Evolutionary conservation across 2,888 invertebrate species (phyloP), one percentile per base, ranked within the genome.

Genomic region (Thumatha senex): DNA sequence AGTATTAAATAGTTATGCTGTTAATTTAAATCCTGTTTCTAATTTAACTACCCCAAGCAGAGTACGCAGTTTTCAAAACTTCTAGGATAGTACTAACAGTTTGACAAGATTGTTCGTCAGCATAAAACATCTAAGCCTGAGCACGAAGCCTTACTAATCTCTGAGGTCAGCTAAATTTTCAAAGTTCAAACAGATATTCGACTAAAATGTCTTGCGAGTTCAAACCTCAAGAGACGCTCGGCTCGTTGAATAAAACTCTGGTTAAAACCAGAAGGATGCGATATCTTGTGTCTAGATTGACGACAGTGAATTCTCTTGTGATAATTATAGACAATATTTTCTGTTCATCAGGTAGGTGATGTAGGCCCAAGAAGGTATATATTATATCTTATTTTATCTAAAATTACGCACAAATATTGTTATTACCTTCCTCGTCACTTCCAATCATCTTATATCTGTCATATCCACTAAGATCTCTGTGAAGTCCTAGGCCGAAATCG

Each of bases 361-460:
- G n/a, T n/a, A n/a, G n/a, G n/a, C n/a, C n/a, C n/a, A n/a, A n/a
- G n/a, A n/a, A n/a, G n/a, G n/a, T 24, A 5, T 24, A 24, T 24
- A 24, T 24, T 24, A 24, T 24, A 2, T 4, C 18, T 24, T 4
- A 24, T 24, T 24, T n/a, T n/a, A n/a, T n/a, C 18, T 24, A 24
- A 5, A 24, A 24, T 24, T 24, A 24, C 2, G 18, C 5, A 24
- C 18, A 24, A 24, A 24, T 24, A 24, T 24, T 24, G 5, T 24
- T 24, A 24, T 49, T 61, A 95, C 98, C 98, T 94, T 98, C 97
- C 84, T 97, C 97, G 78, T 98, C 97, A 75, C 96, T 97, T 40
- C 99, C 99, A 63, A 98, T 96, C 98, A 99, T 99, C 61, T 96
- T 94, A 88, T 99, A 99, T 53, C 99, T 93, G 56, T 98, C 97